Base-by-base conservation (phyloP, 2,113 vertebrate species). In the Aepyceros melampus region DNA sequence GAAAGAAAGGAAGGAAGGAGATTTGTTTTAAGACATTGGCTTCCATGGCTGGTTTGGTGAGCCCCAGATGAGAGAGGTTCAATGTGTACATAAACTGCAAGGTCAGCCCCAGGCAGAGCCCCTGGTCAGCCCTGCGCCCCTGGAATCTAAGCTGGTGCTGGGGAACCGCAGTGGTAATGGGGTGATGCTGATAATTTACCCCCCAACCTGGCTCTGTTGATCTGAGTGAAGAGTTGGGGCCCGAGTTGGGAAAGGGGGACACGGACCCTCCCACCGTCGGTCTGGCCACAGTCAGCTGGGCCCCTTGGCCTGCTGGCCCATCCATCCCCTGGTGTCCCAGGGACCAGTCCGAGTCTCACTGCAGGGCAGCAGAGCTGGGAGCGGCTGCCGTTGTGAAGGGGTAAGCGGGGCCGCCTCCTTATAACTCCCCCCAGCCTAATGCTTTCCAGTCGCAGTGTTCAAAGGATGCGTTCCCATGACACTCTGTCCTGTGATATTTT, bases 221-320 rank as follows among this genome's bases (percentile, higher is more conserved):
- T 56, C 6, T 0, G 17, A 45, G 62, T 21, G 29, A 8, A 40
- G 21, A 36, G 16, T 0, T 3, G n/a, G 49, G n/a, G 23, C 56
- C 5, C 0, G 0, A 17, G 55, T 14, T 4, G 87, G 27, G 79
- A 36, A 11, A 13, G 0, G 19, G 36, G 1, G 14, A 29, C 51
- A 19, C 1, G 2, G 19, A 21, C 55, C 8, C 2, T 45, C 47
- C 53, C n/a, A 16, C 14, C 1, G 1, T 17, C 0, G 0, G 33
- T 56, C 85, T 33, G 21, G 1, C 19, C 13, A 1, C 15, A 0
- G 29, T 64, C 87, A n/a, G 71, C 40, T 2, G 7, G 9, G 14
- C 29, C 53, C 87, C 8, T 0, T 12, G 7, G 21, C 51, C 67
- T 25, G 0, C 0, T 7, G 36, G 21, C 7, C 12, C 36, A 51